These are phyloP conservation scores for Phataginus tetradactyla DNA, from an alignment of 2,797 vertebrate genomes.

Conservation along the genomic window DNA sequence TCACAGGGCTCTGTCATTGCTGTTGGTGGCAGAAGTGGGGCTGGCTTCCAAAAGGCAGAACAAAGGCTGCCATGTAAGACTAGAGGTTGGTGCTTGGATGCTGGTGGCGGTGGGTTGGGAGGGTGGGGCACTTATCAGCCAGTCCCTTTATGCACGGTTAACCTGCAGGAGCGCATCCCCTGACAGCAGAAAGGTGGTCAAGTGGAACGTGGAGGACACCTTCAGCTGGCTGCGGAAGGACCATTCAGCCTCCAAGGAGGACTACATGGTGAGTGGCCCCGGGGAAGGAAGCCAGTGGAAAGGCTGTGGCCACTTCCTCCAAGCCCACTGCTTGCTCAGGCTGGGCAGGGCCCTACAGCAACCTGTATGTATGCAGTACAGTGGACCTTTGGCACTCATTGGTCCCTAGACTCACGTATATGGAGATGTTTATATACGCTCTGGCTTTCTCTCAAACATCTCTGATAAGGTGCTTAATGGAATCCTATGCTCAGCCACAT, in stretches of 20 bases:
- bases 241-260: constrained; percentile 97
- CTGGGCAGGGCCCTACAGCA: not conserved
- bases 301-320: not conserved
- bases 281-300: not conserved
- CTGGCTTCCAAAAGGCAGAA: not conserved
- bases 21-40: not conserved
- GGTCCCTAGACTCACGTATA: not conserved
- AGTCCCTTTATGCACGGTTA: not conserved
- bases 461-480: not conserved
- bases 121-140: not conserved
- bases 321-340: not conserved
- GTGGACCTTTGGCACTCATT: not conserved
- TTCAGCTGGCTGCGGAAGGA: constrained; percentile 98
- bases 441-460: constrained; percentile 1
- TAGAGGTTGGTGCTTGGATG: not conserved
- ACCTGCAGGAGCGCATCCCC: constrained; percentile 94
- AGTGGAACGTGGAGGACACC: constrained; percentile 99
- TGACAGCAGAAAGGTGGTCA: constrained; percentile 98
- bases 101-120: not conserved
- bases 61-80: not conserved
- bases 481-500: not conserved
- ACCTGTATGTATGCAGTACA: not conserved
- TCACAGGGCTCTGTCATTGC: not conserved
- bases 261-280: constrained; percentile 91
- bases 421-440: not conserved